phyloP scores from a whole-genome alignment of 1,140 invertebrate species.

The Ceratosolen solmsi region DNA sequence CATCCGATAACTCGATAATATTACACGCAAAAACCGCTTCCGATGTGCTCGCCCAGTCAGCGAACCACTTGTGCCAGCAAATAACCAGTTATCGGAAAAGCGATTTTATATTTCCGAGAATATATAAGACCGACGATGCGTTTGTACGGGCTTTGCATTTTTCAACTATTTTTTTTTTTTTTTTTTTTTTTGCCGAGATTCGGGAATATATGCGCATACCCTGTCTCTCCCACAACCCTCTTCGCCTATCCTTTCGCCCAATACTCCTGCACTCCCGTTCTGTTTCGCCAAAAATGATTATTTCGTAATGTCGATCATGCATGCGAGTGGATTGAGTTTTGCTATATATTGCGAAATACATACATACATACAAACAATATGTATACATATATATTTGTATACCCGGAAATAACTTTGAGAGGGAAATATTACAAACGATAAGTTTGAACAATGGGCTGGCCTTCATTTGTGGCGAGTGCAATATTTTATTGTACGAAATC shows the following conservation, averaged over 20 bases:
- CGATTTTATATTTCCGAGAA: conserved; percentile 67
- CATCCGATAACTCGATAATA: conserved; percentile 71
- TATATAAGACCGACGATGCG: conserved; percentile 28
- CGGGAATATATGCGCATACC: not conserved
- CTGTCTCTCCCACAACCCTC: not conserved
- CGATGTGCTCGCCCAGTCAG: conserved; percentile 70
- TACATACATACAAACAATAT: too few species aligned
- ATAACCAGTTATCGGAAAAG: conserved; percentile 72
- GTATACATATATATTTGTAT: not conserved
- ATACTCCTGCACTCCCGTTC: not conserved
- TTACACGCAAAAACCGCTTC: conserved; percentile 71
- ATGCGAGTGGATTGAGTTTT: conserved; percentile 18
- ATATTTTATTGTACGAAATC: conserved; percentile 20
- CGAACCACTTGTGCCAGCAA: conserved; percentile 71
- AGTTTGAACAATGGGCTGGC: conserved; percentile 29
- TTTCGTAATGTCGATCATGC: conserved; percentile 45
- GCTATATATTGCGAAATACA: conserved; percentile 28
- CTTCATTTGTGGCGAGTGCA: conserved; percentile 10
- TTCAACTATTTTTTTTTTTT: conserved; percentile 15
- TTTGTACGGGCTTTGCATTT: conserved; percentile 36
- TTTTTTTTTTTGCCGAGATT: not conserved
- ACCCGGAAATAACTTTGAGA: conserved; percentile 27
- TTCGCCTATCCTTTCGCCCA: not conserved
- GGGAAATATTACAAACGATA: conserved; percentile 20
- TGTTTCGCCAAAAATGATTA: conserved; percentile 38